Evolutionary conservation across 2,113 vertebrate genomes (phyloP).

Genomic region (Planiliza haematocheilus): DNA sequence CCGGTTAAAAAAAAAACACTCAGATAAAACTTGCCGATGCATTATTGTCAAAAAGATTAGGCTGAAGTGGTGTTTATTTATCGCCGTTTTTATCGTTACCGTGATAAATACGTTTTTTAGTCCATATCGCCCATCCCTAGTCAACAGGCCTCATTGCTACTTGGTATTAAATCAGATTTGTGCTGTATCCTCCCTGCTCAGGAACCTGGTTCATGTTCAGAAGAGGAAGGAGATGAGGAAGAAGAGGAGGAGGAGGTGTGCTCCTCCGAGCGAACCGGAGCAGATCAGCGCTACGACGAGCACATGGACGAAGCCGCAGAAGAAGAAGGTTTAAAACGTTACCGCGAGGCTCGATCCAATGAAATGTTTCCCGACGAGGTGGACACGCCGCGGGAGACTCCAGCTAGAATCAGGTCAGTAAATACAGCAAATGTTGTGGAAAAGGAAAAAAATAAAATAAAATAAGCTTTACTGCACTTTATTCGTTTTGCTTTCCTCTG

Average conservation of each 20-base stretch:
- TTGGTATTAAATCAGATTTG: not conserved
- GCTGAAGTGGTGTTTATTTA: no score
- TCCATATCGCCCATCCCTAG: no score
- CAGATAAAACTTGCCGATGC: no score
- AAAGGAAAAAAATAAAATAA: no score
- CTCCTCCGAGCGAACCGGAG: conserved; percentile 77
- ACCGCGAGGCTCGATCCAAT: conserved; percentile 92
- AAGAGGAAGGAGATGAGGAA: conserved; percentile 78
- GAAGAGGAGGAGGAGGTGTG: conserved; percentile 88
- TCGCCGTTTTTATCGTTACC: no score
- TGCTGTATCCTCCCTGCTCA: conserved; percentile 36
- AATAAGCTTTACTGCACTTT: no score
- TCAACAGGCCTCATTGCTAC: no score
- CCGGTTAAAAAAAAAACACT: no score
- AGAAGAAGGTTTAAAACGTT: conserved; percentile 88
- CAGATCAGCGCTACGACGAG: conserved; percentile 89
- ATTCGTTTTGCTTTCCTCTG: conserved; percentile 6
- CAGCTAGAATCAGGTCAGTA: conserved; percentile 88
- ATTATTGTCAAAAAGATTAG: no score
- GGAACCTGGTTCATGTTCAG: conserved; percentile 74
- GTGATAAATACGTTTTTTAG: no score
- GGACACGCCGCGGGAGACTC: conserved; percentile 89
- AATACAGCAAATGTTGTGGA: no score
- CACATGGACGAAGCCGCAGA: conserved; percentile 89
- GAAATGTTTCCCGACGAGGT: conserved; percentile 97